Percentiles rank a stretch among this genome's conserved stretches.
Conservation (phyloP, 2,113 vertebrate species). For the Pachyramphus minor region DNA sequence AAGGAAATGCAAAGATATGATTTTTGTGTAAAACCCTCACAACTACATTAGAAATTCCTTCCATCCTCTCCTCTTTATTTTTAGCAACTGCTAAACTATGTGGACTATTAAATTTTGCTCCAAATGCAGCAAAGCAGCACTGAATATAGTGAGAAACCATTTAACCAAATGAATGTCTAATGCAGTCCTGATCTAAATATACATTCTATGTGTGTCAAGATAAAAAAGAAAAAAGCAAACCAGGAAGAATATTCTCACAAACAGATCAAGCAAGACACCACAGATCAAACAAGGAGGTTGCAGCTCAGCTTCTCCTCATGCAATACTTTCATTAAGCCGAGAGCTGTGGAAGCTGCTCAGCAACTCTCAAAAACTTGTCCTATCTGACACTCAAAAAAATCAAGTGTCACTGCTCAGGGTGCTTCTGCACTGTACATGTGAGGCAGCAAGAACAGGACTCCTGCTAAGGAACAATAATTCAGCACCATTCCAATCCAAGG, state of each 20-base stretch:
- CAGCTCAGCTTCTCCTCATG: background rate
- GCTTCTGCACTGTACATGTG: background rate
- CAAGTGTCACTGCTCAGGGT: background rate
- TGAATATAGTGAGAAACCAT: background rate
- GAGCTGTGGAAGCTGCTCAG: background rate
- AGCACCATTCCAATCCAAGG: background rate
- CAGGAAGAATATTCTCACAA: background rate
- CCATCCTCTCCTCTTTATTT: background rate
- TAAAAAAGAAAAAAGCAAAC: background rate
- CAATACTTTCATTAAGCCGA: background rate
- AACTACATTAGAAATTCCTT: background rate
- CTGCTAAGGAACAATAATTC: background rate
- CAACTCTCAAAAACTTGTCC: background rate
- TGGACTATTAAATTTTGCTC: constrained; percentile 7
- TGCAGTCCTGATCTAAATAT: background rate
- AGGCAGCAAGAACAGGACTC: background rate
- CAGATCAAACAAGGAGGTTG: background rate
- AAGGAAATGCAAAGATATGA: background rate
- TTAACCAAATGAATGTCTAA: background rate
- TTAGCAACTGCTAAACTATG: background rate
- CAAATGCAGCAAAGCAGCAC: background rate
- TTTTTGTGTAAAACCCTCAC: background rate
- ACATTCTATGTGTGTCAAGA: background rate
- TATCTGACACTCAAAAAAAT: background rate
- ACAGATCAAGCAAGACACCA: background rate